Conservation (phyloP, 2,888 invertebrate genomes). For the Acanthosepion lycidas region DNA sequence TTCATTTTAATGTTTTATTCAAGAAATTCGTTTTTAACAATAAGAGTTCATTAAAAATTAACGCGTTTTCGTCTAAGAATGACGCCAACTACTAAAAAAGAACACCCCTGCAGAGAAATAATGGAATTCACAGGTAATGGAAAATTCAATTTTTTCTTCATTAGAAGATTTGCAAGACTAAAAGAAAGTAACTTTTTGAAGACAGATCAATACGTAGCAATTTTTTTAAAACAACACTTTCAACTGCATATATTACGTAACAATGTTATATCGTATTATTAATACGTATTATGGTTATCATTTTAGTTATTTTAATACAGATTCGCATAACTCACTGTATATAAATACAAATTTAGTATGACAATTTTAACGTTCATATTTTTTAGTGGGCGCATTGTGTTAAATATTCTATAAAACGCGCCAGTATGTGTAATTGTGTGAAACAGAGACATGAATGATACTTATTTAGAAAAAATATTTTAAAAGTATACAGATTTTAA, state of each 20-base stretch:
- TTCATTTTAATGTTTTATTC: not conserved
- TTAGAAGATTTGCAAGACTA: not conserved
- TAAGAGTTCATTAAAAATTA: not conserved
- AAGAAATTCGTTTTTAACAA: constrained; percentile 17
- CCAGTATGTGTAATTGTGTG: not conserved
- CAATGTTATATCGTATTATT: not conserved
- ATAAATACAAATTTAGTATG: not conserved
- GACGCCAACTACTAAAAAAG: constrained; percentile 4
- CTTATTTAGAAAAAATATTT: not conserved
- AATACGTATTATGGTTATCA: not conserved
- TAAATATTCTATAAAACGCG: not conserved
- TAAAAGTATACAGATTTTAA: no score
- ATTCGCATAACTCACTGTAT: not conserved
- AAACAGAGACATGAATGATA: not conserved
- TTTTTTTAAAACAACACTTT: not conserved
- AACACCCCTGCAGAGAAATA: not conserved
- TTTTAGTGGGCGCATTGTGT: not conserved
- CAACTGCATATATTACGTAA: not conserved
- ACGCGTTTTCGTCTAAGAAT: not conserved
- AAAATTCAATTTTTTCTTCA: not conserved
- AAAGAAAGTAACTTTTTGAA: not conserved
- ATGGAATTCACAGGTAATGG: not conserved
- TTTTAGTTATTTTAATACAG: not conserved
- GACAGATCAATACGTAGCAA: not conserved
- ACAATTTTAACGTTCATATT: not conserved